Evolutionary conservation across 2,113 vertebrate species (phyloP), one percentile per base, ranked within the genome.

Genomic region (Camelus bactrianus): DNA sequence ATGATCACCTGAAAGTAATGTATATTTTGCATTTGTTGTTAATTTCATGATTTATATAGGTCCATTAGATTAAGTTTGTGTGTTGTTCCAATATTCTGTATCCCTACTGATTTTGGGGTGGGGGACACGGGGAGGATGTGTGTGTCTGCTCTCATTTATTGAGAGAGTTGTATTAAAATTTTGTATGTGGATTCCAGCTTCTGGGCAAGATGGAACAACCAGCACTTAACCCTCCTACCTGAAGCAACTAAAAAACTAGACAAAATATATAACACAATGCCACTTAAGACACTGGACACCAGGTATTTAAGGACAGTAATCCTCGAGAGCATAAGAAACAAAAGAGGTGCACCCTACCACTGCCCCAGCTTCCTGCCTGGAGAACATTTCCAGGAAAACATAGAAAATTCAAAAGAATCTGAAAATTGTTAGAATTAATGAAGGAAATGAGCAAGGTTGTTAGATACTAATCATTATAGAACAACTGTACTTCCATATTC

Each of bases 361-460:
- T 10, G 65, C 28, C 38, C 54, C 52, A 32, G 20, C 24, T 85
- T 20, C 46, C 50, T 58, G 8, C 50, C 73, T 72, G 28, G 9
- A 86, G 72, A 58, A 79, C 42, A 95, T 16, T 69, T 70, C 28
- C 52, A 62, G 77, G 35, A 81, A 28, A 50, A 67, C 16, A 64
- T 1, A 42, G 67, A 64, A 35, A 79, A 64, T 42, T 14, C 60
- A n/a, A 28, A 35, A 65, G 58, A 58, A 70, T 13, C 9, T 82
- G 76, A 5, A 70, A 77, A 56, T 17, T 69, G 38, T 52, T 69
- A 70, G 54, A 54, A 69, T 58, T 24, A 70, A 62, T 42, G 67
- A 86, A 32, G 24, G 16, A 73, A 62, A 20, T 0, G 8, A 80
- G 13, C 15, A 77, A 50, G 11, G 20, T n/a, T 50, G 52, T 32